phyloP scores from a whole-genome alignment of 2,888 invertebrate genomes.

The Pardosa pseudoannulata region DNA sequence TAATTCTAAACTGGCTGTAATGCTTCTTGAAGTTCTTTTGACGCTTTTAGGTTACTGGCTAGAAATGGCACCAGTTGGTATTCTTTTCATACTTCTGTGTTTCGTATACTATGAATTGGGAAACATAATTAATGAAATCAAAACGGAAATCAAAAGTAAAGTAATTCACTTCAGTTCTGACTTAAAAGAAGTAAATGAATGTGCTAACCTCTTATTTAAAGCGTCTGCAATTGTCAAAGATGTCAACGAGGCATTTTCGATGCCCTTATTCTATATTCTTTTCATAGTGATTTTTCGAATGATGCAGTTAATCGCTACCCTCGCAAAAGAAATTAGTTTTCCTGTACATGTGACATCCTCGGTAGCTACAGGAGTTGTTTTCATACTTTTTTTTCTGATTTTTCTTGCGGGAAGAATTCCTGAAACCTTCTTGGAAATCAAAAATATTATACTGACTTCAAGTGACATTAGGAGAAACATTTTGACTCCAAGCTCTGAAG shows the following conservation, averaged over 20 bases:
- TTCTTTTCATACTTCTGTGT: background rate
- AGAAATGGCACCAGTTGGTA: background rate
- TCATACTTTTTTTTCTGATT: background rate
- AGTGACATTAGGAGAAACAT: background rate
- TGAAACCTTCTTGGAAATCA: constrained; percentile 1
- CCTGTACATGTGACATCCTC: background rate
- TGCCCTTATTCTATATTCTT: constrained; percentile 15
- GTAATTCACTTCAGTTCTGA: background rate
- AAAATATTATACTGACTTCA: background rate
- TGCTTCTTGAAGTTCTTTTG: background rate
- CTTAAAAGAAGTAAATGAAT: background rate
- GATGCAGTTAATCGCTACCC: constrained; percentile 2
- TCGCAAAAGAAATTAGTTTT: background rate
- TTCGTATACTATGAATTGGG: constrained; percentile 1
- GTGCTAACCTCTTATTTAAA: background rate
- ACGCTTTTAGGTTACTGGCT: background rate
- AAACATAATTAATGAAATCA: background rate
- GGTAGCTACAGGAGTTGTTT: background rate
- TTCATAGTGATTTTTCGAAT: background rate
- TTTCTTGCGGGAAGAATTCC: constrained; percentile 2
- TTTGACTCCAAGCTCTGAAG: background rate
- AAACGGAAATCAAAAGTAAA: background rate
- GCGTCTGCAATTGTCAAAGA: background rate
- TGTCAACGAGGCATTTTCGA: constrained; percentile 8
- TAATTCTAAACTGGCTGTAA: background rate